Conservation (phyloP, 2,113 vertebrate species). For the Microcebus griseorufus region DNA sequence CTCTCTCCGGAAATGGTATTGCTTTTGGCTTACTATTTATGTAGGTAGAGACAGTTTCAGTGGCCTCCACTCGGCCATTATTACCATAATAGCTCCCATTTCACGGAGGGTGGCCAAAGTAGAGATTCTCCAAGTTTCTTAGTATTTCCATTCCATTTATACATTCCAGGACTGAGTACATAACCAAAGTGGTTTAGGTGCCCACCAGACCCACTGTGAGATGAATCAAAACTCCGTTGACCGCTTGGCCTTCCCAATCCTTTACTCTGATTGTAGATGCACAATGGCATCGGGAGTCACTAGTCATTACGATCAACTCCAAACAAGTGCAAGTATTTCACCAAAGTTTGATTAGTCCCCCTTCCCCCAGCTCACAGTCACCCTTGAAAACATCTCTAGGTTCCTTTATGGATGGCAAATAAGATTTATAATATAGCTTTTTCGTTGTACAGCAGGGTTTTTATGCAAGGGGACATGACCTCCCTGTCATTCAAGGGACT, state of each 20-base stretch:
- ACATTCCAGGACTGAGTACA: not conserved
- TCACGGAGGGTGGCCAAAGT: not conserved
- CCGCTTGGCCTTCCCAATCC: not conserved
- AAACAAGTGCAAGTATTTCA: not conserved
- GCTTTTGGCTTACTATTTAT: not conserved
- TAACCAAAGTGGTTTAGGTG: not conserved
- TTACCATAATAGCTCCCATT: not conserved
- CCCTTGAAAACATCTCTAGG: not conserved
- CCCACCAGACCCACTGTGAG: not conserved
- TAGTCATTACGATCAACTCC: not conserved
- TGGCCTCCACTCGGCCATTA: not conserved
- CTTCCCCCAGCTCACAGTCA: not conserved
- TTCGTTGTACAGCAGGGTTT: not conserved
- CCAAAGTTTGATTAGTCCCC: not conserved
- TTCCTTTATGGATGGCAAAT: not conserved
- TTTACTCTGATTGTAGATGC: not conserved
- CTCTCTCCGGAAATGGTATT: not conserved
- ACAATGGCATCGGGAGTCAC: not conserved
- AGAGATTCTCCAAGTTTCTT: not conserved
- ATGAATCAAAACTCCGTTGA: not conserved
- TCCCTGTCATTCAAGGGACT: not conserved
- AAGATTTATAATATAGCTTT: not conserved
- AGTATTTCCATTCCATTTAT: not conserved
- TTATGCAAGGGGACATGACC: not conserved
- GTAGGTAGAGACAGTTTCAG: not conserved